Base-by-base conservation (phyloP, 2,797 vertebrate species). In the Myripristis murdjan region DNA sequence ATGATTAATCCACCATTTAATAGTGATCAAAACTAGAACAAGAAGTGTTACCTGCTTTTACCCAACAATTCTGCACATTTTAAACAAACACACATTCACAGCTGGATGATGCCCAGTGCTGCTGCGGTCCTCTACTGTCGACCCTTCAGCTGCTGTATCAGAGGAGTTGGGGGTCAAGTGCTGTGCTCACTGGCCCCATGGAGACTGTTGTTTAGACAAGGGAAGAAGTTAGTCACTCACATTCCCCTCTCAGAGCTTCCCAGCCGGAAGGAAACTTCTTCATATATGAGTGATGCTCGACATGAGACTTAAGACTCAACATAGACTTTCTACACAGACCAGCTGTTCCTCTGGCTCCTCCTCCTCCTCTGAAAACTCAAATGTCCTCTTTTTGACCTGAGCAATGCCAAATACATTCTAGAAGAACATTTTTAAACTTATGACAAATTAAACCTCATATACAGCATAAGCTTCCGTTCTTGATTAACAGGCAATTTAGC, bases 301-400 rank as follows among this genome's bases (percentile, higher is more conserved):
- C 33, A 63, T 77, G 57, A n/a, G n/a, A 83, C 44, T 75, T 2
- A 28, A 28, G 26, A 5, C 5, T 28, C 68, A 53, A 43, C 28
- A 46, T 28, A 44, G 70, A 18, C 26, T 60, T 24, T 65, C 20
- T 37, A 52, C 64, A 71, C 18, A 39, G 55, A 55, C 77, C 83
- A 84, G 82, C 64, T 82, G 83, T 75, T 83, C 16, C 20, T 37
- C 35, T 37, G 35, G 35, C 35, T 37, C 4, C 10, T 35, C 7
- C 11, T 28, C 14, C 28, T 28, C 24, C 51, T 53, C 51, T n/a
- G 24, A 53, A 28, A 28, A 39, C 22, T 77, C 3, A 63, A 75
- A 79, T 74, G 63, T 79, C 23, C 67, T 39, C 53, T 55, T 64
- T 75, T 41, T 75, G 56, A 78, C 64, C 44, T 67, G 7, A 20